Percentiles rank a stretch among this genome's conserved stretches.
Evolutionary conservation across 2,113 vertebrate species (phyloP).

Genomic region (Bufo gargarizans): DNA sequence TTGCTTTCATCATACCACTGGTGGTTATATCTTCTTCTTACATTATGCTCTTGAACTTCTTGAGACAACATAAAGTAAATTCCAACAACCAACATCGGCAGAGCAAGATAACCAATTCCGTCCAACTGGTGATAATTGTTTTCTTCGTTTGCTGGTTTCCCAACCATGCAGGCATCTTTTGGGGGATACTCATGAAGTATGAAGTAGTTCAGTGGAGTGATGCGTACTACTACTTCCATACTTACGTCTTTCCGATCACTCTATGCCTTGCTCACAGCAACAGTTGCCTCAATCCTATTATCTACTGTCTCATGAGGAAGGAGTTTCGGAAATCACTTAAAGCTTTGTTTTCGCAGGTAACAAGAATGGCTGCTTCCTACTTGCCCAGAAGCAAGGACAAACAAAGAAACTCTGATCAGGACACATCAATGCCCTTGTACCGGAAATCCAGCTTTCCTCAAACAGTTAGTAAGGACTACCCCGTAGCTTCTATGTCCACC

Average conservation of each 20-base stretch:
- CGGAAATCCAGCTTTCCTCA: constrained; percentile 13
- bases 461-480: constrained; percentile 23
- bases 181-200: constrained; percentile 80
- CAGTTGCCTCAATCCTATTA: constrained; percentile 80
- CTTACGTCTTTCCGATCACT: constrained; percentile 77
- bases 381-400: background rate
- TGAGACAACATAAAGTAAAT: constrained; percentile 69
- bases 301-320: constrained; percentile 77
- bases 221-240: constrained; percentile 79
- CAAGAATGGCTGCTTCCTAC: background rate
- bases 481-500: constrained; percentile 1
- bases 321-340: constrained; percentile 76
- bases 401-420: background rate
- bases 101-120: constrained; percentile 76
- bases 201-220: constrained; percentile 78
- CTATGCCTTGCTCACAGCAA: constrained; percentile 79
- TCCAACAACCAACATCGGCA: constrained; percentile 67
- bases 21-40: constrained; percentile 76
- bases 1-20: constrained; percentile 76
- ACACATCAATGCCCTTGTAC: constrained; percentile 31
- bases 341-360: constrained; percentile 46
- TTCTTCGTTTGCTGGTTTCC: constrained; percentile 84
- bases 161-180: constrained; percentile 79
- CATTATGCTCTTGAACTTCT: constrained; percentile 76
- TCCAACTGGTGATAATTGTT: constrained; percentile 77